phyloP scores from a whole-genome alignment of 2,888 invertebrate genomes.

The Philonicus albiceps region DNA sequence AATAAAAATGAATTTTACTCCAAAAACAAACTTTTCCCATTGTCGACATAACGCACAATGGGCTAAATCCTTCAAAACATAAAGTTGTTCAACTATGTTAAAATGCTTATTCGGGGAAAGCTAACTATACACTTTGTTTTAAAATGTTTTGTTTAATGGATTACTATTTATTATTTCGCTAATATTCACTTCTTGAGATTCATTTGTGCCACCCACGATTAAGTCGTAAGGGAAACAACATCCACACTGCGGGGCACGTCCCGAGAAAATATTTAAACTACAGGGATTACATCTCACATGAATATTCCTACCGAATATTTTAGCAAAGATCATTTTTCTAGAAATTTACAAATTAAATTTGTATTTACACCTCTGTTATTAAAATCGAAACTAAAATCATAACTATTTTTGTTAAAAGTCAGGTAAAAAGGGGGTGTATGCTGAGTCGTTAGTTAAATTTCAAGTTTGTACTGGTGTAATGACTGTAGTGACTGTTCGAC shows the following conservation, averaged over 20 bases:
- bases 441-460: no score
- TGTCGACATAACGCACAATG: background rate
- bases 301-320: no score
- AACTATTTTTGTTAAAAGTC: no score
- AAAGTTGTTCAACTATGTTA: background rate
- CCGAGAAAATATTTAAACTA: background rate
- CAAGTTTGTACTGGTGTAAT: no score
- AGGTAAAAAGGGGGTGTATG: no score
- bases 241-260: background rate
- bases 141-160: background rate
- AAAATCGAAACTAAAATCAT: no score
- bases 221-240: background rate
- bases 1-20: background rate
- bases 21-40: background rate
- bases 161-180: background rate
- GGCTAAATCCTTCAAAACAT: background rate
- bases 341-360: no score
- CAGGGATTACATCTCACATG: no score
- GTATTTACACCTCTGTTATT: no score
- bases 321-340: no score
- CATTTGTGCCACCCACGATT: background rate
- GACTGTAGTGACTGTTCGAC: no score
- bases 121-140: background rate
- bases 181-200: background rate
- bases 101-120: background rate